These are phyloP conservation scores for Pseudochirops corinnae DNA, from an alignment of 2,797 vertebrate genomes.

Conservation along the genomic window DNA sequence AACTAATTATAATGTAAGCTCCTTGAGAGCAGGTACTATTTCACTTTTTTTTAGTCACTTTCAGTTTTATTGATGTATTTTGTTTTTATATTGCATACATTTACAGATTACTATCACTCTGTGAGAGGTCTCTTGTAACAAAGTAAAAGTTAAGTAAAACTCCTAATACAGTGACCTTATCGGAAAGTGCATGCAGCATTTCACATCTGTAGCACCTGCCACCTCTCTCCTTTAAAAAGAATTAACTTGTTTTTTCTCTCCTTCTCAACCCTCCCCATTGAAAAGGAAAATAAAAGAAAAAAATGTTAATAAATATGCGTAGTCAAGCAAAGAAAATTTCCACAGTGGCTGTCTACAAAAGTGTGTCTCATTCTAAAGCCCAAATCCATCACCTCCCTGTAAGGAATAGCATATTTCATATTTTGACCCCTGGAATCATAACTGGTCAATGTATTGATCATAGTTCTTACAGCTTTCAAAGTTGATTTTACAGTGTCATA, in stretches of 20 bases:
- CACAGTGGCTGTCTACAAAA: neutral
- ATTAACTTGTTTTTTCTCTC: neutral
- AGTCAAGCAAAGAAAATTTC: neutral
- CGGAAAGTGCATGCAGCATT: neutral
- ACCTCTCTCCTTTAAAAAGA: neutral
- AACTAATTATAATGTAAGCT: too few relatives aligned
- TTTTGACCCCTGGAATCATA: neutral
- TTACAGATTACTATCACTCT: neutral
- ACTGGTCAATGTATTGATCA: neutral
- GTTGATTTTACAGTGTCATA: neutral
- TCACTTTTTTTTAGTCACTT: neutral
- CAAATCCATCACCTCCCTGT: neutral
- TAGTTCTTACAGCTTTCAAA: neutral
- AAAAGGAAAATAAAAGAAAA: neutral
- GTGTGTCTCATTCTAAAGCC: neutral
- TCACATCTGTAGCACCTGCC: neutral
- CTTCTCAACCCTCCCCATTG: neutral
- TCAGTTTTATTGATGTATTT: neutral
- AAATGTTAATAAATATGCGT: neutral
- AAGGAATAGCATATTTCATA: neutral
- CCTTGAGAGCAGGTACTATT: neutral
- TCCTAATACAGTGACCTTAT: neutral
- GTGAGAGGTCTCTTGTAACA: neutral
- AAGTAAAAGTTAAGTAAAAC: neutral
- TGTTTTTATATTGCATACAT: neutral